Evolutionary conservation across 2,888 invertebrate genomes (phyloP).

Genomic region (Nemoura dubitans): DNA sequence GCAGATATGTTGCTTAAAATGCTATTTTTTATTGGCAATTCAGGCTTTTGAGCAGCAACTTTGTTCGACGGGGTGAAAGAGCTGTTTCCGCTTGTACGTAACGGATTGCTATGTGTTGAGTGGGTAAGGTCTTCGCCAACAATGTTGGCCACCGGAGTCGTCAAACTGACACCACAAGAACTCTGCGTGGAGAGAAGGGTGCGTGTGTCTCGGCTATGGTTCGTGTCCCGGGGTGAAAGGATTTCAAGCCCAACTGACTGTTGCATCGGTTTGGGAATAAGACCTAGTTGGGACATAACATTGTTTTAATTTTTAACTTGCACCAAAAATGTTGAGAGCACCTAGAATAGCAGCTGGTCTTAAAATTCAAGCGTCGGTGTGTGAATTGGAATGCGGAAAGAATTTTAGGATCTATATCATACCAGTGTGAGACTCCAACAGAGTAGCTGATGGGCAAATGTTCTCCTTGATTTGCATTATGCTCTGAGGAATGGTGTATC

Average conservation of each 20-base stretch:
- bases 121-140: too few relatives aligned
- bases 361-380: too few relatives aligned
- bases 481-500: conserved; percentile 38
- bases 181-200: background rate
- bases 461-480: background rate
- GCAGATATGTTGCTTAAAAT: background rate
- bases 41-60: background rate
- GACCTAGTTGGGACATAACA: background rate
- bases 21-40: background rate
- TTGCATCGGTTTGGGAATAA: background rate
- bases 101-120: background rate
- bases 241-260: background rate
- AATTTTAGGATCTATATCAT: too few relatives aligned
- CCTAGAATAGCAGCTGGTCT: too few relatives aligned
- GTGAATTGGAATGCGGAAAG: too few relatives aligned
- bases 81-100: background rate
- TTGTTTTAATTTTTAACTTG: too few relatives aligned
- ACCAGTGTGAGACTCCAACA: background rate
- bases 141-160: background rate
- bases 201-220: background rate
- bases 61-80: background rate
- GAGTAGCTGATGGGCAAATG: background rate
- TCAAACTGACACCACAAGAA: background rate
- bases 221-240: background rate
- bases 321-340: too few relatives aligned